These are phyloP conservation scores for Electrona antarctica DNA, from an alignment of 2,113 vertebrate species.

Conservation along the genomic window DNA sequence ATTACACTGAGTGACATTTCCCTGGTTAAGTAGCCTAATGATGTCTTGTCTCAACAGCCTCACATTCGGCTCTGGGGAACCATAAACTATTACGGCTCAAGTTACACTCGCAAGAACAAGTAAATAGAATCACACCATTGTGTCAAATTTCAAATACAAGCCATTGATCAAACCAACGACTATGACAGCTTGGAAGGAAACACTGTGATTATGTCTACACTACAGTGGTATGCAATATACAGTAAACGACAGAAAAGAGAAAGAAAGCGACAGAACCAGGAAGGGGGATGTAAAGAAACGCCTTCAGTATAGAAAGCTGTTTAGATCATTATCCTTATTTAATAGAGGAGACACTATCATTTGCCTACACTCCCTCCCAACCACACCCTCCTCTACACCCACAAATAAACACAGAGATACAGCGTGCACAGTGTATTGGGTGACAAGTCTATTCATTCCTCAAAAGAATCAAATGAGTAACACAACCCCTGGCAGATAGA, in stretches of 20 bases:
- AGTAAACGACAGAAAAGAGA: no score
- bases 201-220: background rate
- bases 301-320: background rate
- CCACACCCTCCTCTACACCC: background rate
- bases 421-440: background rate
- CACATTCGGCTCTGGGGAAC: slow-evolving; percentile 8
- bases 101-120: slow-evolving; percentile 13
- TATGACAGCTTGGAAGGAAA: background rate
- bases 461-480: background rate
- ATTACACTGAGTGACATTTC: slow-evolving; percentile 34
- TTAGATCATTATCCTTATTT: background rate
- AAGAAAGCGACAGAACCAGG: no score
- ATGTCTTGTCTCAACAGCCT: slow-evolving; percentile 34
- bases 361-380: background rate
- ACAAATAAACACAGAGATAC: background rate
- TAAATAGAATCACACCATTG: background rate
- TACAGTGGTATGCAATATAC: background rate
- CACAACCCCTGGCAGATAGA: background rate
- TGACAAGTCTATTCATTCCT: background rate
- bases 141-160: background rate
- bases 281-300: background rate
- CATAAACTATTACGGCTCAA: slow-evolving; percentile 27
- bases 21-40: slow-evolving; percentile 49
- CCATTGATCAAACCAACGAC: background rate
- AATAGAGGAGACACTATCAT: background rate